Conservation (phyloP, 2,888 invertebrate species). For the Phymatocera aterrima region DNA sequence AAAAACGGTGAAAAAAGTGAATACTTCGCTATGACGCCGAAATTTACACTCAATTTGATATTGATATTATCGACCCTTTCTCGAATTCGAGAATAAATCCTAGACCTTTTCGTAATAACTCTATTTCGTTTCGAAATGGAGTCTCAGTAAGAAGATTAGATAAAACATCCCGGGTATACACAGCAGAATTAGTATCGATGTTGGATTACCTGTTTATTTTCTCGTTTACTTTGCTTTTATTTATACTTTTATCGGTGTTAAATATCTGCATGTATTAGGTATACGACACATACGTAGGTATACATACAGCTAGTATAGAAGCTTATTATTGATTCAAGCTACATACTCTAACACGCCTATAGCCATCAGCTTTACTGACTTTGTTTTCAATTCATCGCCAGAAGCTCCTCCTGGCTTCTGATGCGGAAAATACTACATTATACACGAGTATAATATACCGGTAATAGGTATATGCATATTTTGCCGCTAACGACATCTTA, state of each 20-base stretch:
- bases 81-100: slow-evolving; percentile 13
- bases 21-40: too few relatives aligned
- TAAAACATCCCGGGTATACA: too few relatives aligned
- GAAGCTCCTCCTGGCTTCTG: neutral
- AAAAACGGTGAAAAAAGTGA: too few relatives aligned
- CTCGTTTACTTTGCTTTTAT: neutral
- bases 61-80: neutral
- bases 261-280: neutral
- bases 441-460: neutral
- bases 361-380: too few relatives aligned
- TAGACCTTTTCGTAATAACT: neutral
- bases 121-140: slow-evolving; percentile 13
- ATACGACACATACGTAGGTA: too few relatives aligned
- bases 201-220: slow-evolving; percentile 10
- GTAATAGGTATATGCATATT: too few relatives aligned
- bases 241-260: neutral
- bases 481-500: too few relatives aligned
- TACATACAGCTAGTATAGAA: neutral
- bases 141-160: slow-evolving; percentile 27
- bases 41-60: neutral
- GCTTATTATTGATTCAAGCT: neutral
- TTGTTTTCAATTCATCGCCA: neutral
- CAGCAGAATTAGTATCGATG: slow-evolving; percentile 17
- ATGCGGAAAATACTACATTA: neutral
- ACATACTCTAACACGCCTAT: too few relatives aligned